phyloP scores from a whole-genome alignment of 1,140 invertebrate species.

The Bemisia tabaci region DNA sequence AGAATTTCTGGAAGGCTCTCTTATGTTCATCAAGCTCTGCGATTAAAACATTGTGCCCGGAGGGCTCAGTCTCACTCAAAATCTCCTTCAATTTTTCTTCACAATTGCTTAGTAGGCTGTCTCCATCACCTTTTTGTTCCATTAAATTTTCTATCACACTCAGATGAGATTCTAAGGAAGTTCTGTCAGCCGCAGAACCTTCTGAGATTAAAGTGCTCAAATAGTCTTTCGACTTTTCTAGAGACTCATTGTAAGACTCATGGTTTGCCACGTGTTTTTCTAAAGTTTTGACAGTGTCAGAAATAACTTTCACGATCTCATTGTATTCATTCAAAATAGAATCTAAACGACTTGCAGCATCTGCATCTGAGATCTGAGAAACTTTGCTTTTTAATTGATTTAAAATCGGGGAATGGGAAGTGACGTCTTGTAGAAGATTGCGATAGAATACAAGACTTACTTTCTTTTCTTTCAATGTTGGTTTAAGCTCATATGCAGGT shows the following conservation, averaged over 20 bases:
- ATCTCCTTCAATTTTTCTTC: constrained; percentile 55
- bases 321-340: constrained; percentile 54
- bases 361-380: constrained; percentile 53
- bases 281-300: constrained; percentile 46
- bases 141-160: constrained; percentile 59
- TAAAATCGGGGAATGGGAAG: constrained; percentile 60
- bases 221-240: constrained; percentile 60
- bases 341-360: constrained; percentile 51
- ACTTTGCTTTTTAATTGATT: constrained; percentile 63
- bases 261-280: constrained; percentile 66
- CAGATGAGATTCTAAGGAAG: constrained; percentile 58
- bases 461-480: constrained; percentile 73
- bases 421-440: constrained; percentile 65
- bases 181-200: constrained; percentile 53
- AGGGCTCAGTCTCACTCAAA: constrained; percentile 58
- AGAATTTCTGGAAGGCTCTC: constrained; percentile 60
- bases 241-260: constrained; percentile 62
- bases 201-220: constrained; percentile 51
- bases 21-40: constrained; percentile 61
- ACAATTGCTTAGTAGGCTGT: constrained; percentile 53
- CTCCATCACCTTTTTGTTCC: constrained; percentile 53
- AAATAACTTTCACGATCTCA: constrained; percentile 46
- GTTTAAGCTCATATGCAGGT: constrained; percentile 48
- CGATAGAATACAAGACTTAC: constrained; percentile 59
- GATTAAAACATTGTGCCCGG: constrained; percentile 58